Evolutionary conservation across 2,797 vertebrate species (phyloP), one percentile per base, ranked within the genome.

Genomic region (Pyrocephalus nanus): DNA sequence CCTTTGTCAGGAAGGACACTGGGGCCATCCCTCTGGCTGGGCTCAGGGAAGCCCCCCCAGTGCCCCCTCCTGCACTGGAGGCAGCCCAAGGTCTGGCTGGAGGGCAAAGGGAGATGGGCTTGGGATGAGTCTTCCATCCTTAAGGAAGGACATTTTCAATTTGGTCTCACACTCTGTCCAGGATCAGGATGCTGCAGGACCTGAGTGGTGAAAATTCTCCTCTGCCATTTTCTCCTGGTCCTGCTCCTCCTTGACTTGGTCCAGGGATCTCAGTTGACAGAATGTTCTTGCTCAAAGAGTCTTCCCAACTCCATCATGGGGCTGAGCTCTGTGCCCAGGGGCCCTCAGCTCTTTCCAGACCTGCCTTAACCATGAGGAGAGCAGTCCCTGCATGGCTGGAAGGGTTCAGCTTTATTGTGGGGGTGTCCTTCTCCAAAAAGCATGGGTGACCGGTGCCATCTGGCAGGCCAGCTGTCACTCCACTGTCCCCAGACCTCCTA

Each of bases 191-290:
- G 3, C 27, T 60, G 45, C 50, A 75, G 67, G 36, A 58, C 21
- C 22, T 48, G 70, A 8, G 4, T 65, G 50, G 17, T 85, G 26
- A 57, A 75, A 78, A 45, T 48, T 50, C 32, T 73, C 4, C 40
- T 78, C 45, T 71, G 70, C 51, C 62, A 25, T 74, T 65, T 58
- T 65, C 48, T 74, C 29, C 66, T 82, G 71, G 45, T 48, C 25
- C 48, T 73, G 21, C 16, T 89, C 3, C 73, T 66, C 25, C 20
- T 47, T 3, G 7, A 29, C n/a, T 2, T 2, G n/a, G 19, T 27
- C 23, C 0, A 1, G 45, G 6, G 34, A 48, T 48, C 34, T 66
- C 1, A 3, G 34, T 1, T 0, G 0, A 5, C 8, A 26, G 26
- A n/a, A 14, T 18, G 19, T 43, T 79, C 36, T 55, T 69, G 38